Evolutionary conservation across 2,113 vertebrate genomes (phyloP).

Genomic region (Zingel zingel): DNA sequence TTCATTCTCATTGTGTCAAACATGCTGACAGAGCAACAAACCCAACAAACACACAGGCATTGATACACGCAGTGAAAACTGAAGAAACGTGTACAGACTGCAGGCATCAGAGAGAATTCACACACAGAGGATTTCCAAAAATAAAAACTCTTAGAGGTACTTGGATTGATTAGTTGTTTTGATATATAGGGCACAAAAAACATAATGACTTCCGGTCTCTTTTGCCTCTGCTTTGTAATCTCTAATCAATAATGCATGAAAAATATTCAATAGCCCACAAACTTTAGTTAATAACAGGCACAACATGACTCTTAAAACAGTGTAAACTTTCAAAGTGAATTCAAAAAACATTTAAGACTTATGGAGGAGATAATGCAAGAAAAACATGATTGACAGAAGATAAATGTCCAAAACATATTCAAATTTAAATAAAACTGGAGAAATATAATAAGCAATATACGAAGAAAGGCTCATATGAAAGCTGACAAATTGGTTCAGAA

Average conservation of each 20-base stretch:
- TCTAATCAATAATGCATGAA: slow-evolving; percentile 54
- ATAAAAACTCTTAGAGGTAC: slow-evolving; percentile 80
- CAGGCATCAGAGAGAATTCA: slow-evolving; percentile 74
- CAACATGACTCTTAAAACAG: slow-evolving; percentile 71
- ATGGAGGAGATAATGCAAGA: slow-evolving; percentile 14
- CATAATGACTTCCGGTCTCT: slow-evolving; percentile 35
- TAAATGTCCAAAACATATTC: not conserved
- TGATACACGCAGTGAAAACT: slow-evolving; percentile 59
- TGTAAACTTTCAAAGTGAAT: slow-evolving; percentile 75
- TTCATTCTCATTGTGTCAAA: slow-evolving; percentile 70
- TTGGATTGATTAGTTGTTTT: slow-evolving; percentile 55
- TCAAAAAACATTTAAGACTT: slow-evolving; percentile 19
- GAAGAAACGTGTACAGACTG: slow-evolving; percentile 61
- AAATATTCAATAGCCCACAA: slow-evolving; percentile 69
- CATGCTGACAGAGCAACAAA: slow-evolving; percentile 73
- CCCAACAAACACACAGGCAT: slow-evolving; percentile 68
- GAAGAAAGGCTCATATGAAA: not conserved
- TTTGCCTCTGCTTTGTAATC: slow-evolving; percentile 47
- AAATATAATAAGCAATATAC: not conserved
- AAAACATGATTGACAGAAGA: not conserved
- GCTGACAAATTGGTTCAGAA: not conserved
- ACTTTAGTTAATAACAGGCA: slow-evolving; percentile 78
- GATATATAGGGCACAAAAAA: slow-evolving; percentile 58
- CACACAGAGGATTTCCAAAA: slow-evolving; percentile 72
- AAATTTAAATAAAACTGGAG: not conserved